Evolutionary conservation across 2,113 vertebrate species (phyloP), one percentile per base, ranked within the genome.

Genomic region (Anoplopoma fimbria): DNA sequence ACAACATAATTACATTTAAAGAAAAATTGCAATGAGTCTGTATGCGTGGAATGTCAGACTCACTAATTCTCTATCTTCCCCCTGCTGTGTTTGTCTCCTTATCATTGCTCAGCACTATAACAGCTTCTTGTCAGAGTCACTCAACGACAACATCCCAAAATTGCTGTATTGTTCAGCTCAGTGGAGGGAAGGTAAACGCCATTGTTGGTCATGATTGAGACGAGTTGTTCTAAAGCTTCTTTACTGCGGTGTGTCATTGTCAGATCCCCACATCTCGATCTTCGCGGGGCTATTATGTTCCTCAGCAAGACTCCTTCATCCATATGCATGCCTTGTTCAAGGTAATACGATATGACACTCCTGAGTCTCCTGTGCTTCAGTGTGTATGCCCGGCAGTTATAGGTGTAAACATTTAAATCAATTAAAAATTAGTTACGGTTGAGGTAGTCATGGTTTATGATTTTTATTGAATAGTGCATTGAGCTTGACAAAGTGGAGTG

Each of bases 341-440:
- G 36, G 75, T 76, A 82, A 83, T 77, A 69, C 55, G 69, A 42
- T 77, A 63, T 31, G 45, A 77, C 73, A 69, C 67, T 85, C n/a
- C 73, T 23, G 64, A 76, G 38, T 75, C 75, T 72, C 61, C n/a
- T 2, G 9, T 49, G 69, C 65, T 73, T 40, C 21, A 25, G 45
- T 71, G 42, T 81, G 36, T 49, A 73, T 75, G 70, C 5, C 67
- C 49, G 31, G 38, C 69, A 83, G 40, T 79, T 70, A 57, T 53
- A 63, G 67, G 75, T 78, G 82, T 70, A 53, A 68, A 85, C 76
- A 82, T 87, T 84, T 38, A 81, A 91, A 89, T 90, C 83, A 85
- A 89, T 88, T 38, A 27, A 85, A n/a, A 75, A 81, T 86, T 49
- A 72, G 81, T 40, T 61, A 84, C 8, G 40, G 75, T 36, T 71